phyloP scores from a whole-genome alignment of 2,888 invertebrate genomes.

The Trissolcus brochymenae region DNA sequence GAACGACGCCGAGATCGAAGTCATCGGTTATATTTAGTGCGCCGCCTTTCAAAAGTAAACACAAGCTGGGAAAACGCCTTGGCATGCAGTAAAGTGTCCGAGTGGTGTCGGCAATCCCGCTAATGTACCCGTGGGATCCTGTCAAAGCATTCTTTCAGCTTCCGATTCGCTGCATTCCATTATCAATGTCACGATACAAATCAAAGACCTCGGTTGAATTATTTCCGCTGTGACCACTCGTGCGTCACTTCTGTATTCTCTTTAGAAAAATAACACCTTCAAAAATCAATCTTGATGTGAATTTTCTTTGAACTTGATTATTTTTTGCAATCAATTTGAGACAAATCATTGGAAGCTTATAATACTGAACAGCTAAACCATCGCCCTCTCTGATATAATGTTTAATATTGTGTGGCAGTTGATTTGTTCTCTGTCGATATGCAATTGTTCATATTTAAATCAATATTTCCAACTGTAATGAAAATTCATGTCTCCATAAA shows the following conservation, averaged over 20 bases:
- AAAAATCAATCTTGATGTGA: neutral
- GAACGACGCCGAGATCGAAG: constrained; percentile 4
- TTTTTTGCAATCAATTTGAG: neutral
- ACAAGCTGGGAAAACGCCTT: constrained; percentile 18
- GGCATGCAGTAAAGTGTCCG: constrained; percentile 46
- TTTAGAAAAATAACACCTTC: constrained; percentile 32
- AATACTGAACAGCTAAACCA: too few species aligned
- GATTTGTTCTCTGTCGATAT: too few species aligned
- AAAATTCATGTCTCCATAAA: too few species aligned
- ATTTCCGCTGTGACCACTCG: constrained; percentile 48
- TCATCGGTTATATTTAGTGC: constrained; percentile 38
- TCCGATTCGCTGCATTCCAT: constrained; percentile 24
- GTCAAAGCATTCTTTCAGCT: constrained; percentile 69
- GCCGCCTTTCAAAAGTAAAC: constrained; percentile 27
- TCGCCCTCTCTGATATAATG: too few species aligned
- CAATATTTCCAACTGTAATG: too few species aligned
- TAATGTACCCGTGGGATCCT: constrained; percentile 75
- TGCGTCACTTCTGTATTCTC: constrained; percentile 35
- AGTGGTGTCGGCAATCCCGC: constrained; percentile 66
- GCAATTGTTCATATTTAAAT: too few species aligned
- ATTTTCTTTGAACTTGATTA: neutral
- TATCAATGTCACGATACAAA: constrained; percentile 33
- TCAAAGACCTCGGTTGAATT: constrained; percentile 48
- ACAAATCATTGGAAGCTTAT: too few species aligned
- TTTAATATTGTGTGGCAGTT: too few species aligned